phyloP scores from a whole-genome alignment of 2,888 invertebrate species.

The Seira ritae region DNA sequence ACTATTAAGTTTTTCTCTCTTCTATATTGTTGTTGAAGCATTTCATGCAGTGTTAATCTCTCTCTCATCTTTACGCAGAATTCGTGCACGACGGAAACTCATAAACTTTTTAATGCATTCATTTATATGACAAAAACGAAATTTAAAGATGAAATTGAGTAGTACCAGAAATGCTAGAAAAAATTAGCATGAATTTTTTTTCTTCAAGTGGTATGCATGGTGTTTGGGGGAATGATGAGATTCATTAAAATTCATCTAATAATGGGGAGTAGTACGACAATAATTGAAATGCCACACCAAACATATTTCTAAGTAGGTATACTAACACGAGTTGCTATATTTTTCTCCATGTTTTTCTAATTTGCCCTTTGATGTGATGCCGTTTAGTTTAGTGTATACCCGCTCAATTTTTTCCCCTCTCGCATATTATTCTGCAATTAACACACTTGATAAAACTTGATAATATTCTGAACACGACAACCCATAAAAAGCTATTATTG shows the following conservation, averaged over 20 bases:
- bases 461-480: slow-evolving; percentile 50
- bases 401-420: background rate
- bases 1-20: background rate
- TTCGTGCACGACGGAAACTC: slow-evolving; percentile 43
- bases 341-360: slow-evolving; percentile 15
- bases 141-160: slow-evolving; percentile 2
- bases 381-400: slow-evolving; percentile 5
- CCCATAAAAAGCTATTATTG: slow-evolving; percentile 47
- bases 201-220: too few relatives aligned
- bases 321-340: slow-evolving; percentile 24
- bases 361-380: slow-evolving; percentile 31
- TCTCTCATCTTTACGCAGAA: slow-evolving; percentile 35
- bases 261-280: slow-evolving; percentile 46
- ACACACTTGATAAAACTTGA: slow-evolving; percentile 31
- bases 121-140: slow-evolving; percentile 42
- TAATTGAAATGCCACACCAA: slow-evolving; percentile 58
- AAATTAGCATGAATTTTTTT: too few relatives aligned
- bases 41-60: background rate
- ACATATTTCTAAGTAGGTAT: slow-evolving; percentile 10
- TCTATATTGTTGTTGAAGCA: background rate
- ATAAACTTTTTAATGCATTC: slow-evolving; percentile 35
- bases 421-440: slow-evolving; percentile 38
- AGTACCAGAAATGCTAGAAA: background rate
- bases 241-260: slow-evolving; percentile 53
- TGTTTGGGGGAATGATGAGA: slow-evolving; percentile 24